Base-by-base conservation (phyloP, 1,140 invertebrate species). In the Oreohelix idahoensis region DNA sequence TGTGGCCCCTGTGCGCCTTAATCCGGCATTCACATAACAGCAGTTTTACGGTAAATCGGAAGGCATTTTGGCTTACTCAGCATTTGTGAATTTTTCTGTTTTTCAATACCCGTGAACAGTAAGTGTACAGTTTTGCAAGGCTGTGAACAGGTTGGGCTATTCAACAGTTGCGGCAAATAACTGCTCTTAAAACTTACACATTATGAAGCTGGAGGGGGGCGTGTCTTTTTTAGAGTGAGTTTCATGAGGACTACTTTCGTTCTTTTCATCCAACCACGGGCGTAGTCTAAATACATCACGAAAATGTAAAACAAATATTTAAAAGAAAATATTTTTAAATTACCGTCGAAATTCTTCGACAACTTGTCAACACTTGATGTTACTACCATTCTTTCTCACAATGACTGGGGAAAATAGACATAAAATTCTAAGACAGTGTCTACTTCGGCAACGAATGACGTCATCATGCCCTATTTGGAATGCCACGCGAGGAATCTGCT, bases 381-480 rank as follows among this genome's bases (percentile, higher is more conserved):
- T 49, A 49, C 17, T 49, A n/a, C n/a, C n/a, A n/a, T 49, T 49
- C 45, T 49, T 49, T 49, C 10, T 17, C 45, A 11, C 45, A 49
- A 49, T 49, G 45, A 49, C 45, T 17, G 17, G 45, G 17, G 8
- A 49, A 49, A 49, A 58, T 15, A 58, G 23, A 58, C 53, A 20
- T 2, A 58, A 20, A 58, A 23, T n/a, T 58, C 5, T 2, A 58
- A 13, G n/a, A 32, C n/a, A 58, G 0, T 32, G 63, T 11, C n/a
- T 35, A 11, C 63, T 32, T n/a, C 1, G 5, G 29, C 17, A 66
- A 11, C 29, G 1, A 1, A 35, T 90, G 89, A 90, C 89, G 88
- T 90, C 89, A 90, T 82, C 86, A 81, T 53, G 38, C 89, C 89
- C 82, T 86, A 90, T 89, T 88, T 90, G 89, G 88, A 88, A 89